Base-by-base conservation (phyloP, 2,113 vertebrate genomes). In the Solea senegalensis region DNA sequence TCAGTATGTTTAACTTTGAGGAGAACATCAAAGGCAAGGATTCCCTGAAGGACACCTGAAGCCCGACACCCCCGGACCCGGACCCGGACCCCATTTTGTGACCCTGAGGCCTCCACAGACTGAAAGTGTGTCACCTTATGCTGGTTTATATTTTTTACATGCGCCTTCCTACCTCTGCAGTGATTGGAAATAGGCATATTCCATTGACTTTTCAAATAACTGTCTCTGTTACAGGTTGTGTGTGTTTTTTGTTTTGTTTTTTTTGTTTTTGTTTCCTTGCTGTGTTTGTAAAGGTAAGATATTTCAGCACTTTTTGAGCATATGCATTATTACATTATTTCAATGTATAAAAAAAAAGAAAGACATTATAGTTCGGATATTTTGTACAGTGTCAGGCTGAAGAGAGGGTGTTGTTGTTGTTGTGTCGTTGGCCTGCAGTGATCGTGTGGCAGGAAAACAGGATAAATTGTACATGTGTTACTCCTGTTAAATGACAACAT, bases 231-330 rank as follows among this genome's bases (percentile, higher is more conserved):
- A 76, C 77, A 88, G 80, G 78, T 82, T 90, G 82, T 82, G 69
- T 83, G 5, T 71, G 76, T 16, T 27, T 9, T 74, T 80, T 53
- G 51, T 54, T 21, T 21, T 21, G 21, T 21, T 21, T 28, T 57
- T 15, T n/a, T 21, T 54, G 21, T 28, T 14, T 12, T 74, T 65
- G 69, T 76, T 81, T 62, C 84, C 67, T 89, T 86, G 81, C 83
- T 91, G 81, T 89, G 84, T 90, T 85, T 90, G 76, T 88, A 88
- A 90, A 89, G 91, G 87, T 91, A 91, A 91, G 88, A 86, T 82
- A 83, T 90, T 90, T 89, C 85, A 87, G 91, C 90, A 93, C 92
- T 92, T 93, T 93, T 94, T 83, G 74, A 90, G 65, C 78, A 77
- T 88, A 74, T 82, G 78, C 34, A 34, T 34, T 67, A 50, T 82